Evolutionary conservation across 2,797 vertebrate species (phyloP), one percentile per base, ranked within the genome.

Genomic region (Babyrousa celebensis): DNA sequence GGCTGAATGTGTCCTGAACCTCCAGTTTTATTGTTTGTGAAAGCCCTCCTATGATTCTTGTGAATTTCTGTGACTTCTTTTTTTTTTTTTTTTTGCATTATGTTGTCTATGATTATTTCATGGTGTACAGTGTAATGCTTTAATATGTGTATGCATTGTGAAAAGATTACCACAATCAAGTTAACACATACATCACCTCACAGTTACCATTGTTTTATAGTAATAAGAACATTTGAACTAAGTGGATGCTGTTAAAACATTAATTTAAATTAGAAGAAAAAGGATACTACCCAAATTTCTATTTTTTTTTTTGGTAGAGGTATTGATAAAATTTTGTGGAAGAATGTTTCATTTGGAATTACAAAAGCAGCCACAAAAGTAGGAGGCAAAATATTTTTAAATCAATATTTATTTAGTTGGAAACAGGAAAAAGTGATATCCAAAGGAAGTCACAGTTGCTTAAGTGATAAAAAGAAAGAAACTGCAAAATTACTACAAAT

Each of bases 281-380:
- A 92, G 6, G 6, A 58, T 91, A 63, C 58, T 74, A 78, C 4
- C 17, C 36, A 65, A 60, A 56, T 68, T 80, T 75, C 17, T 29
- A 17, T 60, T 80, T 83, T 89, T 83, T 89, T 36, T 68, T 83
- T 84, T 77, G 58, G 32, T 87, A 90, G 88, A 82, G 36, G 58
- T 67, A 74, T 27, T 62, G 32, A 92, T 63, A 92, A 86, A 58
- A n/a, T 75, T 80, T 52, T 68, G 20, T 71, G 62, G 36, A 85
- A 82, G 70, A 72, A 10, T 9, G 74, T 92, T 94, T 94, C 67
- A 25, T 77, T 65, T 95, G 29, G 11, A 79, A 92, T 89, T 89
- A 16, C 21, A 84, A 84, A 96, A 84, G 9, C 14, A 68, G 48
- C 12, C 14, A 32, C 10, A 60, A 56, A 78, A n/a, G 52, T 94